Evolutionary conservation across 2,113 vertebrate genomes (phyloP).

Genomic region (Prinia subflava): DNA sequence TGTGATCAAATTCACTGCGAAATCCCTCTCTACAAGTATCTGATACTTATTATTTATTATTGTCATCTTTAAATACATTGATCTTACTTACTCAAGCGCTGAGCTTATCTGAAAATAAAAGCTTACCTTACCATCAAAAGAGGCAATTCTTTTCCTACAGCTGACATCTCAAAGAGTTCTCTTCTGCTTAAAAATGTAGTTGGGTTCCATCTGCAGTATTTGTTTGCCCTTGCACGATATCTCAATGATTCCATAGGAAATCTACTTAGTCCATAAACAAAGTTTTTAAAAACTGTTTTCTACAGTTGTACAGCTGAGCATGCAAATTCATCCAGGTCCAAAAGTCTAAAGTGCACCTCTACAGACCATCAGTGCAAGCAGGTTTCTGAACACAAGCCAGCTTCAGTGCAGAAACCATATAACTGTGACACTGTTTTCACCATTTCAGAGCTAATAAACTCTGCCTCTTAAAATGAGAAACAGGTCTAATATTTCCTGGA

Average conservation of each 20-base stretch:
- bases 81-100: neutral
- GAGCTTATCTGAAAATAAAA: neutral
- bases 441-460: neutral
- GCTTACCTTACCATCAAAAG: neutral
- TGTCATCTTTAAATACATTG: neutral
- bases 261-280: neutral
- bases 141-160: neutral
- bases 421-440: neutral
- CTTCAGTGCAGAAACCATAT: neutral
- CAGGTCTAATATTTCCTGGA: neutral
- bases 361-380: neutral
- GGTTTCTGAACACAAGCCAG: neutral
- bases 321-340: neutral
- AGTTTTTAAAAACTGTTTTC: neutral
- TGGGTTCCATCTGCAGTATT: neutral
- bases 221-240: neutral
- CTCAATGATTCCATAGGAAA: neutral
- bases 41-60: neutral
- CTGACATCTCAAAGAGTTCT: neutral
- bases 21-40: neutral
- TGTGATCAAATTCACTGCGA: neutral
- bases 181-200: neutral
- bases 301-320: neutral
- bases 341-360: neutral
- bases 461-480: neutral